Conservation (phyloP, 2,888 invertebrate species). For the Neoitamus cyanurus region DNA sequence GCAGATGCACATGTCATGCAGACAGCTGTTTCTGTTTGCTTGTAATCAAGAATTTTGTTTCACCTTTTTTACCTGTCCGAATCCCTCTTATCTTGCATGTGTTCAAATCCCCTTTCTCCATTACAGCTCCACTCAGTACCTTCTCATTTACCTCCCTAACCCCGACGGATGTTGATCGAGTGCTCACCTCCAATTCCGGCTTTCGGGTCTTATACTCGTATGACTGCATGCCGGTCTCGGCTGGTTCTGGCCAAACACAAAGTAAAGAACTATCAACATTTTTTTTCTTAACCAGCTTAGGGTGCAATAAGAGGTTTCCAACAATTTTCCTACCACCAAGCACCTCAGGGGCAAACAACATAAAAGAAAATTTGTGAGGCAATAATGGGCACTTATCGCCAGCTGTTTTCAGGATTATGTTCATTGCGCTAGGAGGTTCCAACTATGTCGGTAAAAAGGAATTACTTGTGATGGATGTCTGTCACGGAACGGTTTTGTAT, state of each 20-base stretch:
- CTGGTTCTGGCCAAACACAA: neutral
- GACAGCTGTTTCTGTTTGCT: constrained; percentile 45
- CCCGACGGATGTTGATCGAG: constrained; percentile 9
- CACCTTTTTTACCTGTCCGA: constrained; percentile 40
- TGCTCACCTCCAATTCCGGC: constrained; percentile 31
- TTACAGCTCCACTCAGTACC: neutral
- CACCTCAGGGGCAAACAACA: neutral
- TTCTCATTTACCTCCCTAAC: neutral
- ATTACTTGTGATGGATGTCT: neutral
- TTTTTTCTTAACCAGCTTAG: neutral
- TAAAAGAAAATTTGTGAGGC: neutral
- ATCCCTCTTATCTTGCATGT: neutral
- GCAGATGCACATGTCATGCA: constrained; percentile 47
- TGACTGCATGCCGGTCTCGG: neutral
- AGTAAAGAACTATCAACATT: neutral
- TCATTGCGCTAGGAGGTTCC: neutral
- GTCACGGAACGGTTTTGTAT: neutral
- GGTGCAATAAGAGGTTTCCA: constrained; percentile 7
- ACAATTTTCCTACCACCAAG: neutral
- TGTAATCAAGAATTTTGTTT: constrained; percentile 38
- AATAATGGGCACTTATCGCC: constrained; percentile 27
- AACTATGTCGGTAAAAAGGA: neutral
- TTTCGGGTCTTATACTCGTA: neutral
- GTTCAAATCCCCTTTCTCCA: neutral
- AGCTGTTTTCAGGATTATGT: constrained; percentile 12